Evolutionary conservation across 2,113 vertebrate genomes (phyloP), one percentile per base, ranked within the genome.

Genomic region (Sinocyclocheilus grahami): DNA sequence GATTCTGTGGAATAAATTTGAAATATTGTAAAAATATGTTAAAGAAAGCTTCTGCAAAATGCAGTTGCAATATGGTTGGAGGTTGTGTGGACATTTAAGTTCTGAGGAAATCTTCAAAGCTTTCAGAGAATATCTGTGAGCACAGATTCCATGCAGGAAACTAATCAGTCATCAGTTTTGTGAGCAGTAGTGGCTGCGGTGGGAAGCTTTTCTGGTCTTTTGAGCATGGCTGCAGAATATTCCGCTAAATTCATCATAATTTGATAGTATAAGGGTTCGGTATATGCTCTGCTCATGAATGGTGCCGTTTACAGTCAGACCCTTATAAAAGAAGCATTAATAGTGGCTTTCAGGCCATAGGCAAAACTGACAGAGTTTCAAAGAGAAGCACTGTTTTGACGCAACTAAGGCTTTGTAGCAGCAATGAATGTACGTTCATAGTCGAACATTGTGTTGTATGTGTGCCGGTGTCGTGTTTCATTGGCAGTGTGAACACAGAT

Each of bases 401-500:
- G 81, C 65, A 83, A 53, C 16, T 37, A 53, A 71, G 24, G 62
- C 81, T 33, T 69, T 53, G 81, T 53, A 9, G 18, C 65, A 13
- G 46, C 27, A 20, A 55, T 78, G 51, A 83, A 83, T 71, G 65
- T 53, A 27, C 24, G 60, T 48, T 81, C n/a, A 62, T 60, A 65
- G 79, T 81, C 12, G 60, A 65, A 48, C 60, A 65, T 48, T 65
- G 60, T 81, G 62, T 18, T 24, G 60, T 48, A 48, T 81, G 78
- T 65, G 39, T 27, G 60, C 60, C 3, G 8, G 14, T 65, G 79
- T 81, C 78, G 10, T 18, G 60, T 67, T 65, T 65, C 79, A 48
- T 67, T 65, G 79, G 79, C 79, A 81, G 79, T 67, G 22, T 48
- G 79, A 81, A 81, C 79, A 81, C 60, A 30, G 4, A 81, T 65